Evolutionary conservation across 2,797 vertebrate species (phyloP), one percentile per base, ranked within the genome.

Genomic region (Perdix hodgsoniae): DNA sequence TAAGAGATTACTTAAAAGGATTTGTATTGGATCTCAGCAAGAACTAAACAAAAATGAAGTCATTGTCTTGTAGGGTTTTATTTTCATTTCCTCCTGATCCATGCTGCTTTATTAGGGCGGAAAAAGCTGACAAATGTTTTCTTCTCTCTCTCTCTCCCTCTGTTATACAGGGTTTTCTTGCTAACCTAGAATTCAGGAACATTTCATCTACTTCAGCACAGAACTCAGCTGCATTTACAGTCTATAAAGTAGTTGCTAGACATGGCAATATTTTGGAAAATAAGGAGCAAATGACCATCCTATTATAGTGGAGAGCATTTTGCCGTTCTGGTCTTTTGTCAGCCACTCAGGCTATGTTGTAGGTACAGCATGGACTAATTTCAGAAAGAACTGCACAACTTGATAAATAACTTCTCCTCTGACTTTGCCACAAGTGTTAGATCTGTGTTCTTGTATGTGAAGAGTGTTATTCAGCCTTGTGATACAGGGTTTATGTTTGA

Each of bases 241-340:
- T 5, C 56, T 76, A 59, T 69, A 40, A 85, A 89, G 63, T 33
- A 44, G 10, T 75, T 95, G 73, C n/a, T 56, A 81, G 60, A 66
- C 19, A n/a, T 11, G 9, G 16, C 49, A 87, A 18, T 61, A 47
- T 77, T 89, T 91, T 81, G 76, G 63, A 73, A 94, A 91, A 64
- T 29, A n/a, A 31, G 18, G 37, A 90, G 47, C 31, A 79, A 94
- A 78, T 59, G 0, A 35, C 35, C 65, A 35, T 76, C 12, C 9
- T 26, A 9, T 59, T 49, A 26, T 72, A 81, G 78, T 44, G 24
- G 71, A 87, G 47, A 91, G 33, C 3, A 4, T 86, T 95, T 83
- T 78, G 63, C 60, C 81, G 59, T 56, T 22, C 56, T 72, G 23
- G 31, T 61, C 23, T 72, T 94, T 66, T 74, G 79, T 79, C 31